Conservation (phyloP, 2,888 invertebrate species). For the Microctonus aethiopoides region DNA sequence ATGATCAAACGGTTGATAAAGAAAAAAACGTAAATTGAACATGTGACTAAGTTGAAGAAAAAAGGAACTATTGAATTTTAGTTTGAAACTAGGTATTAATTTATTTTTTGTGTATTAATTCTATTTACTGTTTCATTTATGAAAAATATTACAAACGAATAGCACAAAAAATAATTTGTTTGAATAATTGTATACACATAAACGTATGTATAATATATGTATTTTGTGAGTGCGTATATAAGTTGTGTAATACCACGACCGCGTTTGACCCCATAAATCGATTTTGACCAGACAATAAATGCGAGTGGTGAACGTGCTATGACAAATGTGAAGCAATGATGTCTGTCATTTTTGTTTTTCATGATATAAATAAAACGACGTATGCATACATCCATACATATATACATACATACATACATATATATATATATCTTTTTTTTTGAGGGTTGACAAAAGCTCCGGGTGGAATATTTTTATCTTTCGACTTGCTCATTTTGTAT, state of each 20-base stretch:
- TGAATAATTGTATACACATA: background rate
- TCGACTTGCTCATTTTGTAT: background rate
- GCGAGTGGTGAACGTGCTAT: constrained; percentile 23
- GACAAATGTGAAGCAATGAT: constrained; percentile 27
- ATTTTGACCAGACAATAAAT: constrained; percentile 30
- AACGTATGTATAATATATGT: background rate
- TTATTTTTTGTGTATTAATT: background rate
- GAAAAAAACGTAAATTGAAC: background rate
- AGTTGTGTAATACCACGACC: constrained; percentile 10
- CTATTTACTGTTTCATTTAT: background rate
- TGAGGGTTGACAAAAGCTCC: background rate
- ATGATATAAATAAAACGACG: too few species aligned
- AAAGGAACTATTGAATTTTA: background rate
- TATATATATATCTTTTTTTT: background rate
- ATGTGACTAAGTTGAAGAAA: background rate
- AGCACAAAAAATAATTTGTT: background rate
- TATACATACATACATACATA: background rate
- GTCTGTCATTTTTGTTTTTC: constrained; percentile 22
- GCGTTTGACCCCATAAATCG: constrained; percentile 28
- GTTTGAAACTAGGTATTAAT: too few species aligned
- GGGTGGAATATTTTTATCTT: background rate
- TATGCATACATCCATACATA: background rate
- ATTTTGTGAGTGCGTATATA: too few species aligned
- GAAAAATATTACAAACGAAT: background rate
- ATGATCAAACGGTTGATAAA: constrained; percentile 11